A percentile compares a stretch with the other conserved stretches of the same genome.
Conservation (phyloP, 2,888 invertebrate genomes). For the Dryomyza anilis region DNA sequence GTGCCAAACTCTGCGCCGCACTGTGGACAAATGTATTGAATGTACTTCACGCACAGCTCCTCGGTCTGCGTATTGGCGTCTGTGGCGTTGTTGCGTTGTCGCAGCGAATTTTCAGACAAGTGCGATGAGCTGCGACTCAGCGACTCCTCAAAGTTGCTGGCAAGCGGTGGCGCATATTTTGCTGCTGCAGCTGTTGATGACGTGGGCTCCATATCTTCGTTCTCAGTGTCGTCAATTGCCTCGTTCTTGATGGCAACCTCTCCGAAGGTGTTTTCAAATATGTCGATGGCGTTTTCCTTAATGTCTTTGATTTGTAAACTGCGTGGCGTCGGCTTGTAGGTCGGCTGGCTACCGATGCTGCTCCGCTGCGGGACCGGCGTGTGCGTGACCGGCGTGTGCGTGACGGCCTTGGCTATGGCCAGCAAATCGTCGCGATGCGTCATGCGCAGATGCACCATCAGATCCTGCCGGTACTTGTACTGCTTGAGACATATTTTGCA, state of each 20-base stretch:
- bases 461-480: constrained; percentile 54
- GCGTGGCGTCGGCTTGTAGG: not conserved
- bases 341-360: not conserved
- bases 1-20: constrained; percentile 51
- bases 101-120: constrained; percentile 29
- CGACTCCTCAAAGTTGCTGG: constrained; percentile 36
- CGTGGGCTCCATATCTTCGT: not conserved
- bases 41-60: constrained; percentile 49
- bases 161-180: not conserved
- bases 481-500: constrained; percentile 51
- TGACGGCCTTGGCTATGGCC: constrained; percentile 35
- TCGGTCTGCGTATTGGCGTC: constrained; percentile 25
- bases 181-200: too few species aligned
- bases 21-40: constrained; percentile 52
- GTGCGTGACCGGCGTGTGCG: constrained; percentile 15
- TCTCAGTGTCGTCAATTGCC: constrained; percentile 35
- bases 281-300: constrained; percentile 39
- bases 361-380: not conserved
- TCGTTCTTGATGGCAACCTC: constrained; percentile 37
- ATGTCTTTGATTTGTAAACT: constrained; percentile 36
- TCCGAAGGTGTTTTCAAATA: constrained; percentile 35
- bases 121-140: constrained; percentile 36
- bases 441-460: constrained; percentile 54
- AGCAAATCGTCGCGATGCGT: constrained; percentile 51
- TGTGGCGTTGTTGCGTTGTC: not conserved